Percentiles rank a stretch among this genome's conserved stretches.
These are phyloP conservation scores for Lerista edwardsae DNA, from an alignment of 2,797 vertebrate species.

Conservation along the genomic window DNA sequence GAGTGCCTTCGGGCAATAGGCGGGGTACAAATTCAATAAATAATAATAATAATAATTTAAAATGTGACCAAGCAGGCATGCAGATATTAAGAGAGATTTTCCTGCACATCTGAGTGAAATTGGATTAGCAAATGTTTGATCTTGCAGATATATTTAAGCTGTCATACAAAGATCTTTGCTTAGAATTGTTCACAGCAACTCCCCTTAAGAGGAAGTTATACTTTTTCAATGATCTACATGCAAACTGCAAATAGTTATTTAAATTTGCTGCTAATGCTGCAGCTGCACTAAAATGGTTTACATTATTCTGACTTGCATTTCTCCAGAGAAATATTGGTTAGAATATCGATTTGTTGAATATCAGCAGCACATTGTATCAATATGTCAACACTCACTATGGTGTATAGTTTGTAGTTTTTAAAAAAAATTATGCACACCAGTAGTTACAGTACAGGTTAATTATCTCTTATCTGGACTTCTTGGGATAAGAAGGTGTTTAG, in stretches of 20 bases:
- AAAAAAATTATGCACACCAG: neutral
- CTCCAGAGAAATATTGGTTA: neutral
- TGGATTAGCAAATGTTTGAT: conserved; percentile 9
- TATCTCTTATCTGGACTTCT: too few species aligned
- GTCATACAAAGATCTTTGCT: neutral
- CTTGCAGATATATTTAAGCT: neutral
- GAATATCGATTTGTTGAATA: neutral
- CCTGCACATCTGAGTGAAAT: neutral
- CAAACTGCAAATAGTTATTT: neutral
- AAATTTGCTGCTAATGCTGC: neutral
- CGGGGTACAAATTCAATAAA: too few species aligned
- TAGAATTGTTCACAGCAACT: neutral
- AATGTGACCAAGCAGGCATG: neutral
- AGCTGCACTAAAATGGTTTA: neutral
- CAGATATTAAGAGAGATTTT: conserved; percentile 1
- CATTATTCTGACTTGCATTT: neutral
- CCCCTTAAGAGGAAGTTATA: neutral
- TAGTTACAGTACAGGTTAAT: too few species aligned
- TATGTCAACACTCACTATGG: neutral
- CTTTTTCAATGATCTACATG: neutral
- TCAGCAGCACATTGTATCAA: neutral
- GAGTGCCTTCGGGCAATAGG: too few species aligned
- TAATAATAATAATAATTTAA: too few species aligned
- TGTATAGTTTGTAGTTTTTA: neutral
- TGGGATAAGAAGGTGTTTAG: too few species aligned